Evolutionary conservation across 2,113 vertebrate genomes (phyloP), one percentile per base, ranked within the genome.

Genomic region (Hemicordylus capensis): DNA sequence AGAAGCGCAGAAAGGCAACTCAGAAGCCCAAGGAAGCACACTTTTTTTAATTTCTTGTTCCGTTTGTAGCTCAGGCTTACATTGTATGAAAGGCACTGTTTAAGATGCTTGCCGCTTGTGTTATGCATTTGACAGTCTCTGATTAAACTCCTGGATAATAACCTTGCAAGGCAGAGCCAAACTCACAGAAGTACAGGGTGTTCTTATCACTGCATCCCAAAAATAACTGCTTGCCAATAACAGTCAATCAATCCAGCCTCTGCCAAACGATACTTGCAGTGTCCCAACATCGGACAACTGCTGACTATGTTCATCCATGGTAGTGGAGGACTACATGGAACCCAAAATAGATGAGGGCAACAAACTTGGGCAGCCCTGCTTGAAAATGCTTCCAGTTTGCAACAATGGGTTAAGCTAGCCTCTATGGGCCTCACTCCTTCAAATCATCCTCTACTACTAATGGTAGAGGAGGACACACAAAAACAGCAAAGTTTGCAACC

Each of bases 141-240:
- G 90, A 94, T 91, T 88, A 87, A 92, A 87, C 77, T 87, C 84
- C 56, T 63, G 77, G 87, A 92, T 88, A 93, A 89, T 61, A 94
- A 91, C 84, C 93, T 93, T 91, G 90, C 70, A 89, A 87, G 42
- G 67, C 72, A 87, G 73, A 78, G 76, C 86, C 88, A 91, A 90
- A 76, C 73, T 15, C 92, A 28, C 44, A 78, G 83, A 75, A 85
- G 91, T 46, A 90, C 82, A 81, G 75, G 54, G 74, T 54, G 76
- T 93, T 90, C 91, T 91, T 74, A 86, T 84, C 81, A 70, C 48
- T 85, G 83, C 87, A 79, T 93, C 87, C 83, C 85, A 85, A 86
- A 78, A 93, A 94, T 86, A 64, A 66, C 83, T 89, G 0, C 0
- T 90, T 93, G 94, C 93, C 94, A 90, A 34, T 90, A 93, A 86